Base-by-base conservation (phyloP, 2,113 vertebrate genomes). In the Peromyscus maniculatus region DNA sequence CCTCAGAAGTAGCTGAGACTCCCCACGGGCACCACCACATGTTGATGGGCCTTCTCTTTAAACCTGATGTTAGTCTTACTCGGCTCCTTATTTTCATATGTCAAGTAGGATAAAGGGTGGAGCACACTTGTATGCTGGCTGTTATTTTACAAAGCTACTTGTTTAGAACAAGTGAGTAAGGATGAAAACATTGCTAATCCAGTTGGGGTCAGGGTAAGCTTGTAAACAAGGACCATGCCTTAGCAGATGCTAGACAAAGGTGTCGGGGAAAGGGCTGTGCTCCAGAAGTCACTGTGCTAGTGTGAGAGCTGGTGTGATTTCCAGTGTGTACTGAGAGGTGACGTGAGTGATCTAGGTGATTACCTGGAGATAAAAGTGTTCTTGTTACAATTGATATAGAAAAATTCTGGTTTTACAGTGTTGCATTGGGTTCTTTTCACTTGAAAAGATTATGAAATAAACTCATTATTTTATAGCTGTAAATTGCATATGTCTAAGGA, bases 381-480 rank as follows among this genome's bases (percentile, higher is more conserved):
- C 43, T 77, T 62, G 13, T 16, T 43, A 26, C 15, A 78, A 71
- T 0, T 36, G 69, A 75, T 66, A 16, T n/a, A 46, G 67, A 80
- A 77, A 57, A 55, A 26, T 46, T 52, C 69, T 24, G n/a, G 24
- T 33, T 83, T 74, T 46, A 57, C 9, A 19, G 26, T n/a, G n/a
- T 75, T 79, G 62, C 26, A 31, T 43, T 87, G 31, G 74, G 7
- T 87, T 90, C 79, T 93, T 92, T 94, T 72, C 82, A 91, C n/a
- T 91, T 88, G 64, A 93, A 78, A 90, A 86, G 59, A 7, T 67
- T 71, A 71, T 80, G 13, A 75, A 84, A 43, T 94, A 39, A 92
- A 94, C 13, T 74, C 24, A 24, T 86, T 86, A 69, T 49, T 87
- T 59, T 75, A 93, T 87, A 80, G 17, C 83, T 87, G 57, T 59